Evolutionary conservation across 2,797 vertebrate genomes (phyloP).

Genomic region (Moxostoma hubbsi): DNA sequence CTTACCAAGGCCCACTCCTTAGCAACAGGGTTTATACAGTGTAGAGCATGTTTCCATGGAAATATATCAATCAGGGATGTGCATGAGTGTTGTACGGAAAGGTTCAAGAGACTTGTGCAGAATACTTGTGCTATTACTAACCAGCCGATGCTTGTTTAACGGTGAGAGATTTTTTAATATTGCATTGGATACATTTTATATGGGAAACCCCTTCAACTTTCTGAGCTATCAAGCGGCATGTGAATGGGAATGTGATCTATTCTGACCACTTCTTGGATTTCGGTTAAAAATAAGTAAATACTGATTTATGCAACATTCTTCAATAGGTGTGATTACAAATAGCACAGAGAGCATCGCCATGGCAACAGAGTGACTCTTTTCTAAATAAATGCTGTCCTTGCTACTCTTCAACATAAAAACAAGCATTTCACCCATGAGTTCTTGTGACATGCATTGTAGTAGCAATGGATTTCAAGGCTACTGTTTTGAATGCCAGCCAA

Average conservation of each 20-base stretch:
- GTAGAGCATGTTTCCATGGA: conserved; percentile 86
- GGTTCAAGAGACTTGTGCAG: conserved; percentile 74
- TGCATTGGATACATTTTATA: background rate
- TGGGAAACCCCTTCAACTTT: conserved; percentile 7
- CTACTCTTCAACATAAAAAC: background rate
- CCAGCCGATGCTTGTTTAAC: conserved; percentile 45
- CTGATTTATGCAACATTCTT: background rate
- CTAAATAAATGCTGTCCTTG: conserved; percentile 37
- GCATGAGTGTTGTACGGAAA: conserved; percentile 83
- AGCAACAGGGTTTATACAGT: conserved; percentile 75
- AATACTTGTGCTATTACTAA: conserved; percentile 60
- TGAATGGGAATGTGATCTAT: conserved; percentile 1
- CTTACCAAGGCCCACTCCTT: conserved; percentile 77
- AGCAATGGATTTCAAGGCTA: conserved; percentile 36
- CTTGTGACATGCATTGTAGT: conserved; percentile 4
- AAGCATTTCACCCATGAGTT: background rate
- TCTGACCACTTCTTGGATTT: background rate
- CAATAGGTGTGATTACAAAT: conserved; percentile 19
- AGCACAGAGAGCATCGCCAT: conserved; percentile 7
- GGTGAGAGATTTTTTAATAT: background rate
- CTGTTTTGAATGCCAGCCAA: background rate
- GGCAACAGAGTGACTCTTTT: conserved; percentile 19
- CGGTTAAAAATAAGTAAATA: background rate
- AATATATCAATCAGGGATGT: conserved; percentile 90
- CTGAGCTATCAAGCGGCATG: background rate